Evolutionary conservation across 2,888 invertebrate species (phyloP).

Genomic region (Drosophila infuscata): DNA sequence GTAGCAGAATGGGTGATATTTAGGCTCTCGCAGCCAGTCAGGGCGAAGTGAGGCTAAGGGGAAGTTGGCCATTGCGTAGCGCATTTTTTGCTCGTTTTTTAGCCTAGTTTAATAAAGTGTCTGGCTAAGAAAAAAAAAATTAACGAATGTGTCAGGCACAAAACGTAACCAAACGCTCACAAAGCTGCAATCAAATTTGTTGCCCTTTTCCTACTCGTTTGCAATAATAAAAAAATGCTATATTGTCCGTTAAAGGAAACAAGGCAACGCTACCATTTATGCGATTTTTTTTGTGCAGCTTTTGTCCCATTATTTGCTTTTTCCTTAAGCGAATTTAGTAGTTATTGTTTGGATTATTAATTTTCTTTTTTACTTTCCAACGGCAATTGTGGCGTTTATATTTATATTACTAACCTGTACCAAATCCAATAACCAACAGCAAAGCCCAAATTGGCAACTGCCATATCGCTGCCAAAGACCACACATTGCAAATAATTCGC

Average conservation of each 20-base stretch:
- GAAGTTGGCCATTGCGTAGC: slow-evolving; percentile 65
- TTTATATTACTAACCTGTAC: slow-evolving; percentile 50
- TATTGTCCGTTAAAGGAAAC: slow-evolving; percentile 51
- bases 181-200: slow-evolving; percentile 18
- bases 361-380: slow-evolving; percentile 31
- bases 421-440: slow-evolving; percentile 44
- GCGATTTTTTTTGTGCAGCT: too few species aligned
- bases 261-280: slow-evolving; percentile 3
- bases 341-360: slow-evolving; percentile 38
- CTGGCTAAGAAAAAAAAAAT: slow-evolving; percentile 49
- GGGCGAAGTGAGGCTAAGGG: slow-evolving; percentile 58
- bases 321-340: slow-evolving; percentile 66
- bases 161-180: slow-evolving; percentile 22
- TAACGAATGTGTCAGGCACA: slow-evolving; percentile 45
- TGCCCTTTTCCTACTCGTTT: slow-evolving; percentile 26
- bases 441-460: too few species aligned
- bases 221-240: slow-evolving; percentile 73
- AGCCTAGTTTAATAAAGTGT: slow-evolving; percentile 68
- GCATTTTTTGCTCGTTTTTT: slow-evolving; percentile 54
- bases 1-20: slow-evolving; percentile 15
- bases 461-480: slow-evolving; percentile 32
- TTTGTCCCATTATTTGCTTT: background rate
- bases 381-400: slow-evolving; percentile 73
- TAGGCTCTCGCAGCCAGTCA: slow-evolving; percentile 20
- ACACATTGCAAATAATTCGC: slow-evolving; percentile 69